Base-by-base conservation (phyloP, 1,140 invertebrate genomes). In the Trichogramma pretiosum region DNA sequence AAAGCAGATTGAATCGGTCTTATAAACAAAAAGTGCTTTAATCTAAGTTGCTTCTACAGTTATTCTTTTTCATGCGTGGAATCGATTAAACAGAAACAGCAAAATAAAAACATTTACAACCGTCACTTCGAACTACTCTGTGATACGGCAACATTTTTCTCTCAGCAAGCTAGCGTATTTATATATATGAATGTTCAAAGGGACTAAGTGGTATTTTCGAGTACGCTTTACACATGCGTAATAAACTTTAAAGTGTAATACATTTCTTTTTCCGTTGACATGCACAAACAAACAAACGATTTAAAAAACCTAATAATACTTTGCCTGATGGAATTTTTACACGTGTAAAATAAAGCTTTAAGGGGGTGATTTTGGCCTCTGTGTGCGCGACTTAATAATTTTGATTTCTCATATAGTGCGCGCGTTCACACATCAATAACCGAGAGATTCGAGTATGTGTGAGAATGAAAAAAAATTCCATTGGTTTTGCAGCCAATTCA, bases 1-100 rank as follows among this genome's bases (percentile, higher is more conserved):
- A 38, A 79, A 80, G 59, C 78, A 80, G 58, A 80, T 81, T 46
- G 79, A 81, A 56, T 81, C 78, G 40, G 78, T 80, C 57, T 72
- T 81, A 58, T 81, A 78, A 76, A 41, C 42, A 53, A 36, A 14
- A 23, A 35, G 40, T 32, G n/a, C n/a, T n/a, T n/a, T n/a, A n/a
- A n/a, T 43, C 35, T 47, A 21, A 46, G 46, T 34, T 43, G 32
- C 23, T 49, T 41, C 46, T 47, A 33, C 38, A 51, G 39, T 44
- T 39, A 16, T 37, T 51, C 35, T 53, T n/a, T n/a, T n/a, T n/a
- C n/a, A n/a, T 52, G 46, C 42, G 16, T 46, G 42, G 38, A 49
- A 56, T 21, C 49, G 56, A 52, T 33, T 53, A 43, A 61, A 46
- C 34, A 28, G 24, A 23, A 34, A 19, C 17, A 48, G 23, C 10